A percentile compares a stretch with the other conserved stretches of the same genome.
Evolutionary conservation across 2,888 invertebrate genomes (phyloP).

Genomic region (Lepidonotus clava): DNA sequence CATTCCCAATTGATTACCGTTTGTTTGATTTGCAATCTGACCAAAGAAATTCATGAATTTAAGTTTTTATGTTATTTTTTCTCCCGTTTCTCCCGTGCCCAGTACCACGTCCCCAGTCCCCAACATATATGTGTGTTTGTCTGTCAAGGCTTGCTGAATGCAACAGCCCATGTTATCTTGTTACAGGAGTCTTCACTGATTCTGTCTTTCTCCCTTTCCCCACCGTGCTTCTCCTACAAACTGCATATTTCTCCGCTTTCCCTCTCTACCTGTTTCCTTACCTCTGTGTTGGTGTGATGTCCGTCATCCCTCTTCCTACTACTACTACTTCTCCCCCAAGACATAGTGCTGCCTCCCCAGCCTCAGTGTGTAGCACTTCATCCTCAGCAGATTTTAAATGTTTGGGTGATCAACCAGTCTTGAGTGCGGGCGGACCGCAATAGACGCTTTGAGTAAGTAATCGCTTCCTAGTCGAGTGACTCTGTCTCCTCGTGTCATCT

Average conservation of each 20-base stretch:
- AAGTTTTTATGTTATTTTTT: not conserved
- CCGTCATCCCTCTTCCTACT: constrained; percentile 32
- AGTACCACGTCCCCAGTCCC: not conserved
- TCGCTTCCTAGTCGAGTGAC: constrained; percentile 47
- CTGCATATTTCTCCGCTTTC: not conserved
- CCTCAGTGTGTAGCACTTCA: not conserved
- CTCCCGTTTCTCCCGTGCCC: no score
- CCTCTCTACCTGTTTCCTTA: not conserved
- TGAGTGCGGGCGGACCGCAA: constrained; percentile 23
- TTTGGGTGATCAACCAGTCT: constrained; percentile 19
- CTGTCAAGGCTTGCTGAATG: not conserved
- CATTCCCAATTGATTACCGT: not conserved
- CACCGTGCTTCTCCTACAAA: not conserved
- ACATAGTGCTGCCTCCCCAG: not conserved
- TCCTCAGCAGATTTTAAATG: not conserved
- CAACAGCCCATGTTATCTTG: constrained; percentile 14
- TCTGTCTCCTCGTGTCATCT: constrained; percentile 2
- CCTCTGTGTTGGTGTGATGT: constrained; percentile 32
- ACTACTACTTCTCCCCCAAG: no score
- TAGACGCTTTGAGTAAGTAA: constrained; percentile 52
- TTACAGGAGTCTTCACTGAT: not conserved
- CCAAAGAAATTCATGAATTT: not conserved
- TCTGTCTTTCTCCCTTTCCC: not conserved
- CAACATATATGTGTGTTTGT: not conserved
- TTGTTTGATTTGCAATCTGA: not conserved